Conservation (phyloP, 2,113 vertebrate species). For the Chloebia gouldiae region DNA sequence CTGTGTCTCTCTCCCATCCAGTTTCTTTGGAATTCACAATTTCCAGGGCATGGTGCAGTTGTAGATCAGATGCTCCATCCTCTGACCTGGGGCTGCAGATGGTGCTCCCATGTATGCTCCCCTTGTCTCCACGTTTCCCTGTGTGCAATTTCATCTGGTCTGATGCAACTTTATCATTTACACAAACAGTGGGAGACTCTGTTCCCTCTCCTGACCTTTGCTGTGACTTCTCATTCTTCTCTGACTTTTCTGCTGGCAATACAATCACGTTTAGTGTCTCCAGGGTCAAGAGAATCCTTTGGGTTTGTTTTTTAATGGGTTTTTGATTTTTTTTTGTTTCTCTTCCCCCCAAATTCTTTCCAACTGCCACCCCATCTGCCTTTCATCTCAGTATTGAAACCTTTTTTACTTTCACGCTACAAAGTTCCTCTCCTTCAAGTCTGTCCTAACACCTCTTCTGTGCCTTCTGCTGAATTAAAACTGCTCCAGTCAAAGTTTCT, state of each 20-base stretch:
- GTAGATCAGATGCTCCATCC: neutral
- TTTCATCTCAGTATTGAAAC: neutral
- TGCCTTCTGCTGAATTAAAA: neutral
- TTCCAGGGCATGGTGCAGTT: neutral
- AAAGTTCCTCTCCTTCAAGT: neutral
- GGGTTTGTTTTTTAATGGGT: neutral
- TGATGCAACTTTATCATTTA: neutral
- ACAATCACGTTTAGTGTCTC: neutral
- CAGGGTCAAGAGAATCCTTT: neutral
- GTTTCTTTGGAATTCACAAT: neutral
- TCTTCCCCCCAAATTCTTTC: neutral
- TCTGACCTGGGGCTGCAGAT: neutral
- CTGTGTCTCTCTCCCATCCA: neutral
- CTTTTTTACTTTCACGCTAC: neutral
- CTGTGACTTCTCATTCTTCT: neutral
- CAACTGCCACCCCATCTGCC: conserved; percentile 31
- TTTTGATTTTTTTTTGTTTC: neutral
- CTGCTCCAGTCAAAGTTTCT: neutral
- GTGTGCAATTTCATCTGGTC: neutral
- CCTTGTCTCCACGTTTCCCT: neutral
- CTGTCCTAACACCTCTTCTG: conserved; percentile 20
- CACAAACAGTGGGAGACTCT: neutral
- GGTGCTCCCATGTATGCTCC: neutral
- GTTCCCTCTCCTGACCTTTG: neutral
- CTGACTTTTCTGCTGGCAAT: neutral